Percentiles rank a stretch among this genome's conserved stretches.
These are phyloP conservation scores for Wasmannia auropunctata DNA, from an alignment of 1,140 invertebrate genomes.

Conservation along the genomic window DNA sequence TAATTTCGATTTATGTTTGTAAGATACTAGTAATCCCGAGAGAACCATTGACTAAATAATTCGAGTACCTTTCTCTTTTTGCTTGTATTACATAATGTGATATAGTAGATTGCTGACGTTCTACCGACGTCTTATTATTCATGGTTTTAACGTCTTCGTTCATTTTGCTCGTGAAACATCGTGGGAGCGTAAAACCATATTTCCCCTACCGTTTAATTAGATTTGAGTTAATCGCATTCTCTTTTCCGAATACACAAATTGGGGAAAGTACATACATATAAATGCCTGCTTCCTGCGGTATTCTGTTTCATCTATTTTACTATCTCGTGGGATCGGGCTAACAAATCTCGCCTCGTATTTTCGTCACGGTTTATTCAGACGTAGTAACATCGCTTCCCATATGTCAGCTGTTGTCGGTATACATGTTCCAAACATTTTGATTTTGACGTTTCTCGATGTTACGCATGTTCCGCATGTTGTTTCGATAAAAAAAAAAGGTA, in stretches of 20 bases:
- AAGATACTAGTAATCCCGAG: background rate
- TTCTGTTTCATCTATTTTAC: constrained; percentile 14
- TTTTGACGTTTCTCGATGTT: constrained; percentile 22
- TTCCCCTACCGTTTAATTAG: constrained; percentile 13
- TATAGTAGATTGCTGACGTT: background rate
- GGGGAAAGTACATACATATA: background rate
- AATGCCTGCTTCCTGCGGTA: background rate
- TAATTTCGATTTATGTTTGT: background rate
- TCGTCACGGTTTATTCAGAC: constrained; percentile 21
- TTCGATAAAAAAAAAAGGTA: background rate
- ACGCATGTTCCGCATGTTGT: background rate
- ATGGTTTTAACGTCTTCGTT: constrained; percentile 1
- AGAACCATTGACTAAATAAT: constrained; percentile 11
- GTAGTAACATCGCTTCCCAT: constrained; percentile 30
- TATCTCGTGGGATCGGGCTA: background rate
- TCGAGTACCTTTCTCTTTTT: background rate
- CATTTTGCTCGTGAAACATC: constrained; percentile 17
- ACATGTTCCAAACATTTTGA: constrained; percentile 37
- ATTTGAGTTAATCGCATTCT: constrained; percentile 25
- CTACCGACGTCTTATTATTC: constrained; percentile 13
- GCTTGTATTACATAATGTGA: background rate
- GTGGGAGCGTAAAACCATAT: background rate
- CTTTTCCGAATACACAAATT: constrained; percentile 11
- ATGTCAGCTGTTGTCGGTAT: constrained; percentile 31
- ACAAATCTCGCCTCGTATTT: constrained; percentile 38